Percentiles rank a stretch among this genome's conserved stretches.
Evolutionary conservation across 2,888 invertebrate species (phyloP).

Genomic region (Ligdia adustata): DNA sequence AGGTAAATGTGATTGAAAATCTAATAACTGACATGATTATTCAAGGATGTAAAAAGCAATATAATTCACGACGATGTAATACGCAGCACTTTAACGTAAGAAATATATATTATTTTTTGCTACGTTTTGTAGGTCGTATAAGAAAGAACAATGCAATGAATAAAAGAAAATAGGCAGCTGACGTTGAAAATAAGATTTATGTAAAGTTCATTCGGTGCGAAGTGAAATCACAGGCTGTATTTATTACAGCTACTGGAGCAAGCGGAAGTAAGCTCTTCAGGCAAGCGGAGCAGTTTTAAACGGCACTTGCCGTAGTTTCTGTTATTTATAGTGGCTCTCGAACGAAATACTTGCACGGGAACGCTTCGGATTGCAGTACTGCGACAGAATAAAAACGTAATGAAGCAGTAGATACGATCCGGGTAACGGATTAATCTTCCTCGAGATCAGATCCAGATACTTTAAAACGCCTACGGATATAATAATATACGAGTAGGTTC

Average conservation of each 20-base stretch:
- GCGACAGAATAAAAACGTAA: slow-evolving; percentile 22
- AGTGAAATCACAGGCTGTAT: slow-evolving; percentile 53
- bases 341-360: slow-evolving; percentile 41
- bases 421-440: not conserved
- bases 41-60: too few species aligned
- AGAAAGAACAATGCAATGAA: not conserved
- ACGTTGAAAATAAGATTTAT: slow-evolving; percentile 34
- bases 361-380: slow-evolving; percentile 33
- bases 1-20: too few species aligned
- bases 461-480: too few species aligned
- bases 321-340: slow-evolving; percentile 47
- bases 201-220: slow-evolving; percentile 42
- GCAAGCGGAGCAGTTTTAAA: slow-evolving; percentile 50
- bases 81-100: too few species aligned
- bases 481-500: too few species aligned
- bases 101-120: too few species aligned
- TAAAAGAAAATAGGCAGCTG: slow-evolving; percentile 3
- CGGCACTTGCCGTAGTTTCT: slow-evolving; percentile 47
- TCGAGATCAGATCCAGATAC: too few species aligned
- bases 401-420: slow-evolving; percentile 5
- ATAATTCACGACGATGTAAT: too few species aligned
- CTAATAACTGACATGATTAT: too few species aligned
- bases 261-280: slow-evolving; percentile 58
- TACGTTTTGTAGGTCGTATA: too few species aligned
- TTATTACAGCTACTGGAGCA: slow-evolving; percentile 56